A percentile compares a stretch with the other conserved stretches of the same genome.
These are phyloP conservation scores for Polypedilum pembai DNA, from an alignment of 1,140 invertebrate genomes.

Conservation along the genomic window DNA sequence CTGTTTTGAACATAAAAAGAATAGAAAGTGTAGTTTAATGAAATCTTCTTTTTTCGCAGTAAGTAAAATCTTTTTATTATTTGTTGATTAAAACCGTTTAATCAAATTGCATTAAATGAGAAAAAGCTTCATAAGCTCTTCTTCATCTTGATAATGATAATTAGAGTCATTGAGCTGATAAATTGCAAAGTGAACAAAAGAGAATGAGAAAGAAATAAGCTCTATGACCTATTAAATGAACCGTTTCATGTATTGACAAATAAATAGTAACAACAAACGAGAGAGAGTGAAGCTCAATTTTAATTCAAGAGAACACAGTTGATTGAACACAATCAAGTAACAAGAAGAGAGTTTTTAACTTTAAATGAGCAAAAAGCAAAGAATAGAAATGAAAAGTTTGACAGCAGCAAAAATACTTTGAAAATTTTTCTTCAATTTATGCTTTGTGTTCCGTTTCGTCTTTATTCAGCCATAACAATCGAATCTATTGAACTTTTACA, in stretches of 20 bases:
- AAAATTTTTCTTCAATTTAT: neutral
- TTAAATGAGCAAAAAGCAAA: neutral
- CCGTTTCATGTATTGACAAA: conserved; percentile 12
- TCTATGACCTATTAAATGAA: conserved; percentile 7
- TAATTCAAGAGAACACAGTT: conserved; percentile 12
- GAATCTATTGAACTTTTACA: neutral
- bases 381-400: conserved; percentile 2
- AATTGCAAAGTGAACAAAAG: neutral
- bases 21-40: too few relatives aligned
- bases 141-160: too few relatives aligned
- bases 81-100: too few relatives aligned
- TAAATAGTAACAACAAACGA: neutral
- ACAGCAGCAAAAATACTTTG: neutral
- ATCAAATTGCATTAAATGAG: too few relatives aligned
- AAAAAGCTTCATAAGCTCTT: too few relatives aligned
- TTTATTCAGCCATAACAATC: neutral
- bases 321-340: conserved; percentile 15
- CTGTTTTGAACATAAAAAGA: too few relatives aligned
- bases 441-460: neutral
- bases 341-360: neutral
- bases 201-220: neutral
- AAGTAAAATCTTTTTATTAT: too few relatives aligned
- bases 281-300: neutral
- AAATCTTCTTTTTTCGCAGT: too few relatives aligned
- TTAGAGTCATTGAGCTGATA: neutral